Evolutionary conservation across 1,140 invertebrate genomes (phyloP).

Genomic region (Aphidius gifuensis): DNA sequence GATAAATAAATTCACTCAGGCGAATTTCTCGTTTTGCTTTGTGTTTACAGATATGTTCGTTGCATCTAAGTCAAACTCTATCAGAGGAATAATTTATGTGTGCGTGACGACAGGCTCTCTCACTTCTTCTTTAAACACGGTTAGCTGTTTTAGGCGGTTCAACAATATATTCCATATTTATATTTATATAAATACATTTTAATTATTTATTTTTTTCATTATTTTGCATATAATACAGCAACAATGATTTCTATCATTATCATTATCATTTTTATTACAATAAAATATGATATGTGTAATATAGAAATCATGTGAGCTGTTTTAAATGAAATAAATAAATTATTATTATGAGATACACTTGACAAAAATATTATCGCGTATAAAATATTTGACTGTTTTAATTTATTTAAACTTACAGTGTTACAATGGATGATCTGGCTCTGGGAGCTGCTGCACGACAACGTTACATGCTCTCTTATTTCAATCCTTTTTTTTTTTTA

Average conservation of each 20-base stretch:
- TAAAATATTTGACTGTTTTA: constrained; percentile 50
- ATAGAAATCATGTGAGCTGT: too few relatives aligned
- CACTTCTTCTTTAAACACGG: constrained; percentile 50
- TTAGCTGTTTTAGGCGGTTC: constrained; percentile 36
- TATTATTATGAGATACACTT: background rate
- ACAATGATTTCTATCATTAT: too few relatives aligned
- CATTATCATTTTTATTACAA: too few relatives aligned
- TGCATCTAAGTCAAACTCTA: constrained; percentile 48
- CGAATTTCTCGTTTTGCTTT: constrained; percentile 54
- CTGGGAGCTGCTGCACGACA: constrained; percentile 47
- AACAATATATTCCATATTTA: constrained; percentile 31
- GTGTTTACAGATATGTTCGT: constrained; percentile 57
- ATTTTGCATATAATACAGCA: too few relatives aligned
- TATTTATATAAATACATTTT: constrained; percentile 26
- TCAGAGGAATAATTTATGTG: constrained; percentile 41
- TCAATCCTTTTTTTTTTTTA: constrained; percentile 30
- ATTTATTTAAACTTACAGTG: constrained; percentile 57
- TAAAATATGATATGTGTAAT: too few relatives aligned
- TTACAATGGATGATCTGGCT: constrained; percentile 44
- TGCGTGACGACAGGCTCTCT: constrained; percentile 47
- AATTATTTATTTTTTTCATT: too few relatives aligned
- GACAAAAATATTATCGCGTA: constrained; percentile 4
- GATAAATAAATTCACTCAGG: constrained; percentile 54
- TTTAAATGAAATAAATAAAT: too few relatives aligned
- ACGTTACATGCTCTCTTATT: constrained; percentile 39